phyloP scores from a whole-genome alignment of 2,888 invertebrate genomes.

The Morpho helenor region DNA sequence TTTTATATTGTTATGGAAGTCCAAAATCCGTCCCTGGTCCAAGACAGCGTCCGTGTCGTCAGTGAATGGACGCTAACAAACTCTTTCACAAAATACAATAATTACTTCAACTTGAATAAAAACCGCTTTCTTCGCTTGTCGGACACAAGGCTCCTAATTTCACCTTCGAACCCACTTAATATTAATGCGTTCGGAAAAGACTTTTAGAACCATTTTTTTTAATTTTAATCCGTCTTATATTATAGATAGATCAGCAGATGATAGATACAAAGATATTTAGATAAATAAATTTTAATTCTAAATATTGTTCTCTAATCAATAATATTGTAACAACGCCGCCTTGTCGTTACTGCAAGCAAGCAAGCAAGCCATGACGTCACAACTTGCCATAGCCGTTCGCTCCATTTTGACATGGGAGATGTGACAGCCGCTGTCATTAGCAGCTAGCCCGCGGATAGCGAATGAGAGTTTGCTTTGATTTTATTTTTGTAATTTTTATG shows the following conservation, averaged over 20 bases:
- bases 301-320: too few relatives aligned
- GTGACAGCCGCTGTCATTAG: too few relatives aligned
- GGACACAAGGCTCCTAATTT: conserved; percentile 71
- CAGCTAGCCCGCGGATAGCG: too few relatives aligned
- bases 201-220: neutral
- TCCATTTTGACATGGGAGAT: too few relatives aligned
- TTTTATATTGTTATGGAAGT: too few relatives aligned
- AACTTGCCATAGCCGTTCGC: too few relatives aligned
- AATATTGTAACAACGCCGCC: too few relatives aligned
- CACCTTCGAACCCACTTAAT: conserved; percentile 46
- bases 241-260: neutral
- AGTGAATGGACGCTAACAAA: conserved; percentile 77
- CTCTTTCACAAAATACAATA: conserved; percentile 79
- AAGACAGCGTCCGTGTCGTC: conserved; percentile 56
- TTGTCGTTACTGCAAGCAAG: too few relatives aligned
- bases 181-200: conserved; percentile 2
- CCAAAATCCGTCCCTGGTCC: conserved; percentile 36
- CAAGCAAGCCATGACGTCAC: too few relatives aligned
- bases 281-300: too few relatives aligned
- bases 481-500: too few relatives aligned
- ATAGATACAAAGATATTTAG: neutral
- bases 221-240: neutral
- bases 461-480: too few relatives aligned
- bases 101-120: conserved; percentile 77
- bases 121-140: conserved; percentile 62